phyloP scores from a whole-genome alignment of 2,113 vertebrate genomes.

The Megaceryle torquata region DNA sequence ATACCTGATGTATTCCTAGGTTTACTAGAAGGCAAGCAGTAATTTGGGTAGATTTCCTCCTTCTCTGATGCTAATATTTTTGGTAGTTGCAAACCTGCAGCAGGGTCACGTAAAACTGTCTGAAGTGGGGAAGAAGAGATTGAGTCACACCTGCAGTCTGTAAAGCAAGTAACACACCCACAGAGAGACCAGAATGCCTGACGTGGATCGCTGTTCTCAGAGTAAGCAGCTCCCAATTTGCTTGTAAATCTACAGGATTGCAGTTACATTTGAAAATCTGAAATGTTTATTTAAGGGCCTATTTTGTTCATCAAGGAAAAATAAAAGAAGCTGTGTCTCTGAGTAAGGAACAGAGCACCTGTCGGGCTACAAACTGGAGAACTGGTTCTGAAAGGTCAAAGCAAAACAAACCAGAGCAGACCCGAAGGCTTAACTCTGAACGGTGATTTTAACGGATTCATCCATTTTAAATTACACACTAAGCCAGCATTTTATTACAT shows the following conservation, averaged over 20 bases:
- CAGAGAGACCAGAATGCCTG: not conserved
- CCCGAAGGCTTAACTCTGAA: not conserved
- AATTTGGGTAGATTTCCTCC: not conserved
- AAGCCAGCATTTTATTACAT: not conserved
- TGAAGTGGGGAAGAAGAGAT: not conserved
- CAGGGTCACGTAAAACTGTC: not conserved
- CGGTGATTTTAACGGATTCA: not conserved
- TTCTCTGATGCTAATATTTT: not conserved
- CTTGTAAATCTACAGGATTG: not conserved
- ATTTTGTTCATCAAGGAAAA: not conserved
- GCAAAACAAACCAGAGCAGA: not conserved
- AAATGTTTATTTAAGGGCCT: not conserved
- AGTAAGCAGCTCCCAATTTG: not conserved
- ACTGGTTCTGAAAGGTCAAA: not conserved
- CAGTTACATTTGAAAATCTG: not conserved
- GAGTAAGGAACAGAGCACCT: not conserved
- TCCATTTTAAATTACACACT: not conserved
- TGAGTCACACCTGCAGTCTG: not conserved
- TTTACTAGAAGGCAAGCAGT: not conserved
- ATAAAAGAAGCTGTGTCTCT: not conserved
- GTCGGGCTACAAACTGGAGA: not conserved
- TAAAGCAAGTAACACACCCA: not conserved
- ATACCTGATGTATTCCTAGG: fast-evolving
- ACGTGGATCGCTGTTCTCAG: not conserved
- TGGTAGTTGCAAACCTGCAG: not conserved